Base-by-base conservation (phyloP, 2,797 vertebrate species). In the Myotis vivesi region DNA sequence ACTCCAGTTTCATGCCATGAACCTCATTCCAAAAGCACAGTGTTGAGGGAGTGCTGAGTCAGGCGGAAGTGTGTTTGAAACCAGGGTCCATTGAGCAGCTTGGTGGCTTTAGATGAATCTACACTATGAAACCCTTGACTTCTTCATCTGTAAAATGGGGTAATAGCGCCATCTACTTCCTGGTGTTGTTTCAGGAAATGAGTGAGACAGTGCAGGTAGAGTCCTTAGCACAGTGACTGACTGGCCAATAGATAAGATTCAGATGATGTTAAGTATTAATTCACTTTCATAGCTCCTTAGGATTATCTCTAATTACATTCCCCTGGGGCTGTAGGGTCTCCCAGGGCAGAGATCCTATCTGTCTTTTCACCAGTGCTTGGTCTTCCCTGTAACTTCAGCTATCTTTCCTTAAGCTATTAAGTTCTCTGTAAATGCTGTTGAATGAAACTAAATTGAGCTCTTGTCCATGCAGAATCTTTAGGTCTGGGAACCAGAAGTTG, bases 111-210 rank as follows among this genome's bases (percentile, higher is more conserved):
- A 23, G 10, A 49, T 55, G 30, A 53, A 2, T 44, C 71, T 80
- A 55, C 36, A 69, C 79, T 80, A 44, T 23, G 16, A 81, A 84
- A 80, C 25, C 15, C 66, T 64, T 91, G 51, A 90, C 33, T 71
- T 87, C 15, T 51, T 44, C 5, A 25, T 51, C 33, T 77, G 46
- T 85, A 64, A 92, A 71, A 76, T 66, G 73, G 69, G 23, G 46
- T n/a, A 71, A 55, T 0, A 33, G 73, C 0, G 0, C 10, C n/a
- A 28, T 79, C 2, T 22, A 38, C 8, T 62, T 85, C 46, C 44
- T 81, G 17, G 59, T 38, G 7, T 15, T 81, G 30, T 57, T 57
- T 25, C 8, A 36, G 76, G 36, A 81, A 46, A 68, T 75, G 57
- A 82, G 59, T 25, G 68, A 66, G 44, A n/a, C 5, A 36, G 64